Percentiles rank a stretch among this genome's conserved stretches.
These are phyloP conservation scores for Catharus bicknelli DNA, from an alignment of 2,113 vertebrate species.

Conservation along the genomic window DNA sequence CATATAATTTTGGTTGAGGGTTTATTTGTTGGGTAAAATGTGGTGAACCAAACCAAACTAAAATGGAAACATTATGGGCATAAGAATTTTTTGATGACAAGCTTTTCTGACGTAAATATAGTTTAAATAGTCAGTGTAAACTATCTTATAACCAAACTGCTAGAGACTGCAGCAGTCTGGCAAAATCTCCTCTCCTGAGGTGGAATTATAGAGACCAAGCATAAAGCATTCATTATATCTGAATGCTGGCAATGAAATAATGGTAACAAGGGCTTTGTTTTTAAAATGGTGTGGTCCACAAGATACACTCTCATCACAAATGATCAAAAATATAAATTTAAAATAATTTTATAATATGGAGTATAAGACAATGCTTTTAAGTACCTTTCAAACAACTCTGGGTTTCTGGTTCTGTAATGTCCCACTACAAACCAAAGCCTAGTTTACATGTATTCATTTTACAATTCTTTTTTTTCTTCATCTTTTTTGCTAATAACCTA, in stretches of 20 bases:
- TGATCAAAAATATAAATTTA: neutral
- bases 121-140: neutral
- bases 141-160: neutral
- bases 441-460: neutral
- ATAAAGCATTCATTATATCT: neutral
- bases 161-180: neutral
- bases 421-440: neutral
- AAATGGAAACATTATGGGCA: neutral
- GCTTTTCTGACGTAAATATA: neutral
- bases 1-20: neutral
- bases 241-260: neutral
- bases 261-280: neutral
- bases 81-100: neutral
- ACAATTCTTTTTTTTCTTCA: neutral
- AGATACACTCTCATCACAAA: neutral
- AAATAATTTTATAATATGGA: neutral
- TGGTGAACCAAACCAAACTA: neutral
- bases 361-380: neutral
- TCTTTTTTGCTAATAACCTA: neutral
- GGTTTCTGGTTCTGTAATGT: neutral
- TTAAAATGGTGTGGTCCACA: neutral
- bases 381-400: neutral
- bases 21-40: neutral
- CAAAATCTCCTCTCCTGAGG: neutral
- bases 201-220: neutral